Conservation (phyloP, 1,140 invertebrate species). For the Aplysia californica region DNA sequence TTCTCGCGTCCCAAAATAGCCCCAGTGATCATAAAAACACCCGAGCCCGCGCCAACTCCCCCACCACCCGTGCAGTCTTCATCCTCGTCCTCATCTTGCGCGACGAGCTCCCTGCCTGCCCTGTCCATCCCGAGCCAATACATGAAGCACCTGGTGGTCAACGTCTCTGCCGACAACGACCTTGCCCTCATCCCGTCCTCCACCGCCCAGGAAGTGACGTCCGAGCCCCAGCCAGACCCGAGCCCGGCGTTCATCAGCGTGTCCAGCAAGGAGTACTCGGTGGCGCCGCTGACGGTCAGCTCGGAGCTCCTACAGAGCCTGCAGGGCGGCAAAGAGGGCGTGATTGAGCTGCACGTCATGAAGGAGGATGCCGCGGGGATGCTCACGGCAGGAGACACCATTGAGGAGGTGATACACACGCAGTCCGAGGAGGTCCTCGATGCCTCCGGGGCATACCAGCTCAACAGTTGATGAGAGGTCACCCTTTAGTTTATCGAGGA, state of each 20-base stretch:
- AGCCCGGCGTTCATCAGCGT: conserved; percentile 8
- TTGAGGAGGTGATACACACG: conserved; percentile 11
- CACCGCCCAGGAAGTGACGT: not conserved
- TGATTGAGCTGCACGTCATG: conserved; percentile 21
- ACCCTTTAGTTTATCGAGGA: too few relatives aligned
- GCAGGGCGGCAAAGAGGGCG: conserved; percentile 5
- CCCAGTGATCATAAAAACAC: too few relatives aligned
- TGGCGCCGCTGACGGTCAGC: conserved; percentile 1
- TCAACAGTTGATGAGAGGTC: too few relatives aligned
- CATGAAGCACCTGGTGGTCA: not conserved
- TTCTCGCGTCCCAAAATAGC: conserved; percentile 2
- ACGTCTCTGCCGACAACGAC: not conserved
- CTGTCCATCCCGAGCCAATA: too few relatives aligned
- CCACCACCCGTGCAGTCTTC: not conserved
- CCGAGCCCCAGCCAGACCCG: not conserved
- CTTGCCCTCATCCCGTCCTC: not conserved
- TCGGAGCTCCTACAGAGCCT: conserved; percentile 12
- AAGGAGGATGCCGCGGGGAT: not conserved
- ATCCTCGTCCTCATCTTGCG: not conserved
- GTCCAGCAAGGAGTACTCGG: conserved; percentile 2
- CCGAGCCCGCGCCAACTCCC: not conserved
- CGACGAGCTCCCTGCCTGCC: too few relatives aligned
- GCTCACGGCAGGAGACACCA: not conserved
- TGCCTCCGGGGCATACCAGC: too few relatives aligned
- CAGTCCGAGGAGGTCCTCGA: too few relatives aligned